These are phyloP conservation scores for Hesperophylax magnus DNA, from an alignment of 1,140 invertebrate species.

Conservation along the genomic window DNA sequence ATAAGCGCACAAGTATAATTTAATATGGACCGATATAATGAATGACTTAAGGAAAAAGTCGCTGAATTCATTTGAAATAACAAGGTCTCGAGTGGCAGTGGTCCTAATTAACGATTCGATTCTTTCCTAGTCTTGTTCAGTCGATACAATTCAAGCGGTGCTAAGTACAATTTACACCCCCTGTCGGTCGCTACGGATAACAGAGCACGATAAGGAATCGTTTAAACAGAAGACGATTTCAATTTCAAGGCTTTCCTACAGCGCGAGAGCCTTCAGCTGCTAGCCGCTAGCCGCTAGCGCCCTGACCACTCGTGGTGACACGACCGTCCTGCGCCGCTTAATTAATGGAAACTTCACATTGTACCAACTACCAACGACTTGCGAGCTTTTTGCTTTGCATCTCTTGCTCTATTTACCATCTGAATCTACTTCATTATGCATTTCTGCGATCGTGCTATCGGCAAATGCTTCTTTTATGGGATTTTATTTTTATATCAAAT, in stretches of 20 bases:
- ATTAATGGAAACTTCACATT: constrained; percentile 24
- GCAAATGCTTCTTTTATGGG: not conserved
- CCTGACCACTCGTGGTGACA: constrained; percentile 8
- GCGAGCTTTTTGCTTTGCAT: constrained; percentile 2
- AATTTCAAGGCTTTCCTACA: constrained; percentile 21
- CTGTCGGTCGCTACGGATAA: constrained; percentile 12
- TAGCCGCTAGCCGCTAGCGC: constrained; percentile 1
- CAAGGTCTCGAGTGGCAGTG: not conserved
- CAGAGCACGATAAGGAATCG: constrained; percentile 34
- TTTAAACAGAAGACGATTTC: constrained; percentile 30
- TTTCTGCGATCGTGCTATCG: constrained; percentile 26
- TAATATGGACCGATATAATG: no score
- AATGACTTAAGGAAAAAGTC: no score
- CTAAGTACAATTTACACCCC: constrained; percentile 6
- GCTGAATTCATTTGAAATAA: not conserved
- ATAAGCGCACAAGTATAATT: no score
- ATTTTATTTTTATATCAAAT: not conserved
- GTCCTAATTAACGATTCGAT: constrained; percentile 19
- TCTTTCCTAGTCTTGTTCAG: constrained; percentile 1
- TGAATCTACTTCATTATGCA: constrained; percentile 32
- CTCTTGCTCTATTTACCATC: constrained; percentile 36
- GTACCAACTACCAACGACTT: not conserved
- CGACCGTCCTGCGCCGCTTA: constrained; percentile 1
- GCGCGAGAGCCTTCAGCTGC: not conserved
- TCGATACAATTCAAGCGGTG: not conserved